These are phyloP conservation scores for Proctacanthus coquilletti DNA, from an alignment of 1,140 invertebrate genomes.

Conservation along the genomic window DNA sequence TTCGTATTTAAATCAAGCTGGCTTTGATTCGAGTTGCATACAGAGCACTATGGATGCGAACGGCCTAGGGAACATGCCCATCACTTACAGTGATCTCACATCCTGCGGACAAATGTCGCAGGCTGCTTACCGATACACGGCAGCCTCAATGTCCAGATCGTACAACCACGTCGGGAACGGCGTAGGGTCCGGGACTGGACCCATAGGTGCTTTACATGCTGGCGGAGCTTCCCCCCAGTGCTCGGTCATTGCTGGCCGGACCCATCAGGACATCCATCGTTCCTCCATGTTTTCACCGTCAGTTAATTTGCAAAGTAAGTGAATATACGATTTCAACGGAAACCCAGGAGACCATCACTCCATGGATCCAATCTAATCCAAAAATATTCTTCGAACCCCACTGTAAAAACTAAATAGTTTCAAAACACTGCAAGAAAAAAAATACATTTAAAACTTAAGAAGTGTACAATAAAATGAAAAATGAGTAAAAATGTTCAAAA, in stretches of 20 bases:
- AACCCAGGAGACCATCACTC: no score
- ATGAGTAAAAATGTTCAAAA: no score
- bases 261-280: constrained; percentile 38
- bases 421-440: no score
- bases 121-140: constrained; percentile 53
- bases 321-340: no score
- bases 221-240: constrained; percentile 34
- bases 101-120: constrained; percentile 77
- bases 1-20: constrained; percentile 54
- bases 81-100: constrained; percentile 67
- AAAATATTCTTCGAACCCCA: no score
- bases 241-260: constrained; percentile 40
- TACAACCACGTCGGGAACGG: constrained; percentile 32
- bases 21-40: constrained; percentile 49
- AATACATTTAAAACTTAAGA: no score
- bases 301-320: constrained; percentile 49
- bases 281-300: constrained; percentile 45
- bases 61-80: constrained; percentile 47
- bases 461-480: no score
- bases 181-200: constrained; percentile 26
- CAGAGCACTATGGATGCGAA: constrained; percentile 43
- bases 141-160: constrained; percentile 34
- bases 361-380: no score
- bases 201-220: constrained; percentile 17
- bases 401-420: no score